Percentiles rank a stretch among this genome's conserved stretches.
Evolutionary conservation across 2,113 vertebrate genomes (phyloP).

Genomic region (Rousettus leschenaultii): DNA sequence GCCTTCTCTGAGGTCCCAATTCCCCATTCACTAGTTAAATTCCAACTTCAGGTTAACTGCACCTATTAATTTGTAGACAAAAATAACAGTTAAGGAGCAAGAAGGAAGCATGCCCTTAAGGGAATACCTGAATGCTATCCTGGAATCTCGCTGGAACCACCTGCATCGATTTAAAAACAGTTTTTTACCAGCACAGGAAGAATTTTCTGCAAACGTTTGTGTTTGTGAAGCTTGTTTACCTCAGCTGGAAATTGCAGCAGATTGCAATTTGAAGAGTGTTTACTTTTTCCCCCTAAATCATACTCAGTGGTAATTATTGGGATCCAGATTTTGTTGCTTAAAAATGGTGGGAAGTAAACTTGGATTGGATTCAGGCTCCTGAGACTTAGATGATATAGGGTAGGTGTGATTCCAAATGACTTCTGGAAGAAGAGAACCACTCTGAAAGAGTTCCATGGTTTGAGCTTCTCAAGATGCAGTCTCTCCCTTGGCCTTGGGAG

Average conservation of each 20-base stretch:
- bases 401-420: not conserved
- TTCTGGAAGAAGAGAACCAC: not conserved
- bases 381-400: not conserved
- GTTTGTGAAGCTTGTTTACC: conserved; percentile 73
- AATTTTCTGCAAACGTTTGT: conserved; percentile 76
- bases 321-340: conserved; percentile 56
- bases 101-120: conserved; percentile 45
- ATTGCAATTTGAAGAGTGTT: conserved; percentile 56
- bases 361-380: not conserved
- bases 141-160: conserved; percentile 60
- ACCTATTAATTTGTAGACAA: conserved; percentile 65
- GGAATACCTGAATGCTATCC: conserved; percentile 1
- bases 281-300: conserved; percentile 43
- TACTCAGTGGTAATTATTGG: conserved; percentile 65
- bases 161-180: conserved; percentile 63
- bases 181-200: conserved; percentile 72
- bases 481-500: not conserved
- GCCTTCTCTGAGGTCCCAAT: conserved; percentile 30
- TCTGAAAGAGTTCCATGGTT: not conserved
- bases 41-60: conserved; percentile 47
- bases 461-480: not conserved
- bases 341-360: conserved; percentile 46
- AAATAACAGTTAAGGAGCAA: conserved; percentile 58
- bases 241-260: conserved; percentile 69
- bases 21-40: conserved; percentile 54